These are phyloP conservation scores for Bombus difficillimus DNA, from an alignment of 1,140 invertebrate species.

Conservation along the genomic window DNA sequence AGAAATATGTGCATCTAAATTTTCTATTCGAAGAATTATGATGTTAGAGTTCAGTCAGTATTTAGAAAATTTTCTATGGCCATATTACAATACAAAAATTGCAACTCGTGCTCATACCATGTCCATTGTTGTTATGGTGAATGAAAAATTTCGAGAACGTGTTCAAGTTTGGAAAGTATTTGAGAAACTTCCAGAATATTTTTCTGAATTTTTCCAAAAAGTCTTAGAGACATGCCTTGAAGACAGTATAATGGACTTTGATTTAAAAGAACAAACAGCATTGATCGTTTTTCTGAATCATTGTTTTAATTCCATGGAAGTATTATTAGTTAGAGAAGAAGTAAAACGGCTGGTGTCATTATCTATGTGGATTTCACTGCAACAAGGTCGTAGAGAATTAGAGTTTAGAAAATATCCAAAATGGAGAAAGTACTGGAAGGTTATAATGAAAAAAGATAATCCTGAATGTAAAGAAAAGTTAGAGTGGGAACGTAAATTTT, in stretches of 20 bases:
- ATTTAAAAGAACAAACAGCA: slow-evolving; percentile 92
- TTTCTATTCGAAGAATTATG: slow-evolving; percentile 94
- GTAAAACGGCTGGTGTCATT: slow-evolving; percentile 96
- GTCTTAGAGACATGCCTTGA: slow-evolving; percentile 89
- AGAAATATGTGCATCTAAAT: slow-evolving; percentile 91
- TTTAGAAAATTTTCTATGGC: slow-evolving; percentile 98
- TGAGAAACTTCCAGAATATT: slow-evolving; percentile 90
- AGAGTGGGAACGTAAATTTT: slow-evolving; percentile 94
- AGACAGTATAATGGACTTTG: slow-evolving; percentile 82
- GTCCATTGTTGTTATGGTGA: slow-evolving; percentile 98
- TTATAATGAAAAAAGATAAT: slow-evolving; percentile 93
- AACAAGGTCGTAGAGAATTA: slow-evolving; percentile 91
- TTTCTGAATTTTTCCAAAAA: slow-evolving; percentile 93
- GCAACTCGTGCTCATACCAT: slow-evolving; percentile 93
- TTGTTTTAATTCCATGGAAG: slow-evolving; percentile 98
- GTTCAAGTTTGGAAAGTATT: slow-evolving; percentile 98
- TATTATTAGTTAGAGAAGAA: slow-evolving; percentile 95
- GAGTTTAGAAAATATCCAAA: slow-evolving; percentile 94
- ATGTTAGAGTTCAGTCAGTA: slow-evolving; percentile 99
- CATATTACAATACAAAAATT: slow-evolving; percentile 90
- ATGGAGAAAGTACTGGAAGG: slow-evolving; percentile 96
- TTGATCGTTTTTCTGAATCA: slow-evolving; percentile 97
- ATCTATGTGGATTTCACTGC: slow-evolving; percentile 96
- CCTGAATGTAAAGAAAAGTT: slow-evolving; percentile 88
- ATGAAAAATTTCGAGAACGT: slow-evolving; percentile 98